Conservation (phyloP, 2,888 invertebrate species). For the Hypomecis atomaria region DNA sequence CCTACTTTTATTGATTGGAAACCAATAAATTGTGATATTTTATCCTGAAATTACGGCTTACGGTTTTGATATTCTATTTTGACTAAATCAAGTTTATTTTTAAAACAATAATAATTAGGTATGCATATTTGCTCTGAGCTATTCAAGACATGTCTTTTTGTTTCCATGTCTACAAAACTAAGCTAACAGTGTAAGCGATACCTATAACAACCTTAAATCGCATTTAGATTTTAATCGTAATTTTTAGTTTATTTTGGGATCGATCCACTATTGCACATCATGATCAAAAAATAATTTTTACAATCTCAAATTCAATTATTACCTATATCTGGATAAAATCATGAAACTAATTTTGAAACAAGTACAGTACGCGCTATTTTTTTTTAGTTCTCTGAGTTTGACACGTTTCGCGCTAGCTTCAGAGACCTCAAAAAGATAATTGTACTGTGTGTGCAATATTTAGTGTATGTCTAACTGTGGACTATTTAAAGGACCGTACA, state of each 20-base stretch:
- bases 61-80: slow-evolving; percentile 6
- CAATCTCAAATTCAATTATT: no score
- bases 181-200: slow-evolving; percentile 47
- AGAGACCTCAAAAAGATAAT: no score
- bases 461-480: no score
- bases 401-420: no score
- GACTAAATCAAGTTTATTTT: slow-evolving; percentile 7
- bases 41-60: slow-evolving; percentile 6
- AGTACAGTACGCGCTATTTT: no score
- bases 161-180: slow-evolving; percentile 47
- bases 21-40: slow-evolving; percentile 30
- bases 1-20: slow-evolving; percentile 35
- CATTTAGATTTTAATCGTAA: slow-evolving; percentile 48
- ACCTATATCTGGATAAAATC: no score
- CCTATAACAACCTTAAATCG: slow-evolving; percentile 44
- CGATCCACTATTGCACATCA: slow-evolving; percentile 16
- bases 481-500: no score
- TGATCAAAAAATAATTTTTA: slow-evolving; percentile 1
- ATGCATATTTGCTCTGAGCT: not conserved
- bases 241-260: slow-evolving; percentile 28
- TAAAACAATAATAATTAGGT: no score
- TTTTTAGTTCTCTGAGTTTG: no score
- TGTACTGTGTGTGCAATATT: no score
- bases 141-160: slow-evolving; percentile 49
- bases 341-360: no score